Evolutionary conservation across 2,888 invertebrate genomes (phyloP).

Genomic region (Acholoe squamosa): DNA sequence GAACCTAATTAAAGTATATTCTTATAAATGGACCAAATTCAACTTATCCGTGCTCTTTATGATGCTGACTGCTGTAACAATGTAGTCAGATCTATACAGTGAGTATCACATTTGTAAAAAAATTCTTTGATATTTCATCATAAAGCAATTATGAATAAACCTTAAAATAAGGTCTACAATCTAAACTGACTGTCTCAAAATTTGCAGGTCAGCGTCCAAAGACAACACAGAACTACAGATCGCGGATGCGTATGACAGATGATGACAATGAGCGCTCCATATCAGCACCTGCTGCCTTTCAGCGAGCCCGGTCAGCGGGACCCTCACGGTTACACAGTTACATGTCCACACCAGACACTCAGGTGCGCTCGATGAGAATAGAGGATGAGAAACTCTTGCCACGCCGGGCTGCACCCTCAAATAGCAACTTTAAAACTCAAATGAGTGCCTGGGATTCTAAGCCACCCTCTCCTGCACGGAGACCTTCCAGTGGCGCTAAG

Average conservation of each 20-base stretch:
- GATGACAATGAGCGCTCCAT: not conserved
- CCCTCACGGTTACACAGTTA: not conserved
- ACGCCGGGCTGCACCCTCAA: not conserved
- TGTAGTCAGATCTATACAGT: no score
- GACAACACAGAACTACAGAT: slow-evolving; percentile 45
- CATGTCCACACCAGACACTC: not conserved
- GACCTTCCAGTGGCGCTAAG: not conserved
- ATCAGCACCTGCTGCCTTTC: slow-evolving; percentile 52
- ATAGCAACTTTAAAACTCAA: not conserved
- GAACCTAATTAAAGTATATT: no score
- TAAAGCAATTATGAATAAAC: no score
- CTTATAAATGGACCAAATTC: no score
- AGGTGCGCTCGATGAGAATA: not conserved
- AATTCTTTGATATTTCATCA: no score
- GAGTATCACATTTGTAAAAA: no score
- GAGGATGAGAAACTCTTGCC: slow-evolving; percentile 30
- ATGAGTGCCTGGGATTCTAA: slow-evolving; percentile 44
- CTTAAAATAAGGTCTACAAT: no score
- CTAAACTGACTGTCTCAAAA: not conserved
- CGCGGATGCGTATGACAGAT: not conserved
- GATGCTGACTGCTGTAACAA: no score
- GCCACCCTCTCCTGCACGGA: not conserved
- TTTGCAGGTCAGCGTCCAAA: slow-evolving; percentile 32
- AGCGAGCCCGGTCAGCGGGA: slow-evolving; percentile 39
- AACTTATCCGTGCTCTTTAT: no score